Evolutionary conservation across 2,888 invertebrate genomes (phyloP).

Genomic region (Gisinianus flammeolus): DNA sequence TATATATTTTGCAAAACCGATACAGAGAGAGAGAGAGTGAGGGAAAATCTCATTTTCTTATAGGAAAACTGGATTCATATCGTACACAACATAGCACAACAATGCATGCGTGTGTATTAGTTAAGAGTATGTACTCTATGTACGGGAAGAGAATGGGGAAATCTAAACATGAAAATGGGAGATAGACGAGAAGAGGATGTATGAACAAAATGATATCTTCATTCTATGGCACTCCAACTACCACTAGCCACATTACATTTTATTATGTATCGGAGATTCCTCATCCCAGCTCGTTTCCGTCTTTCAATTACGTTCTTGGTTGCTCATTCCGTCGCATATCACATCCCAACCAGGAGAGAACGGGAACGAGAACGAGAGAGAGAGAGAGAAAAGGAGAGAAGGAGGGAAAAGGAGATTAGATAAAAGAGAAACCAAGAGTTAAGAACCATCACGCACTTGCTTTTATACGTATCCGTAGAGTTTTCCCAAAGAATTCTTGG

Average conservation of each 20-base stretch:
- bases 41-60: conserved; percentile 35
- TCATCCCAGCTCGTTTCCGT: conserved; percentile 20
- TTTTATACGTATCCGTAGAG: not conserved
- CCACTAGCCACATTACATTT: not conserved
- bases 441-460: not conserved
- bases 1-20: conserved; percentile 18
- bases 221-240: conserved; percentile 1
- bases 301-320: conserved; percentile 34
- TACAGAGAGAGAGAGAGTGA: not conserved
- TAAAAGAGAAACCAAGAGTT: not conserved
- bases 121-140: not conserved
- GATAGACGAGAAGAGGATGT: not conserved
- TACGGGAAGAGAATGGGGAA: too few species aligned
- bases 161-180: too few species aligned
- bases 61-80: conserved; percentile 4
- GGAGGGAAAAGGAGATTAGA: not conserved
- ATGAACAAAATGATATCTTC: not conserved
- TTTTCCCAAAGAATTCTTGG: not conserved
- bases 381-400: not conserved
- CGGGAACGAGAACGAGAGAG: not conserved
- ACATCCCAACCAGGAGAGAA: not conserved
- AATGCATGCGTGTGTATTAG: not conserved
- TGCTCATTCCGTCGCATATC: conserved; percentile 7
- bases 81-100: not conserved
- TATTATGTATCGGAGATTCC: conserved; percentile 3